phyloP scores from a whole-genome alignment of 2,113 vertebrate species.

The Taurulus bubalis region DNA sequence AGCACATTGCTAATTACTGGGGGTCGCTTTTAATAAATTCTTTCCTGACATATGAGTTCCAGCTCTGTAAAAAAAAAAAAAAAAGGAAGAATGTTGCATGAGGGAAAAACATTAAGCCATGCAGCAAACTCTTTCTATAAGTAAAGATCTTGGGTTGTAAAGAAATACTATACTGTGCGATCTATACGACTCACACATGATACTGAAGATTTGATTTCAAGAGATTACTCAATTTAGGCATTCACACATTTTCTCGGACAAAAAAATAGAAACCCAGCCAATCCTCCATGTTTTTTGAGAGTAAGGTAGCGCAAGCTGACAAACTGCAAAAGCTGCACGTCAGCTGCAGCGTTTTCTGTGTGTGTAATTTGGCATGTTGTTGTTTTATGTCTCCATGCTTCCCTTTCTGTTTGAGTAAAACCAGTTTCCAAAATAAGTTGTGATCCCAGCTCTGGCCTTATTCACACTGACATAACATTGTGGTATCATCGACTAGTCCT shows the following conservation, averaged over 20 bases:
- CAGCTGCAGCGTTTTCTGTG: not conserved
- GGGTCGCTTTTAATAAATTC: constrained; percentile 74
- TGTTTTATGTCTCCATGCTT: constrained; percentile 32
- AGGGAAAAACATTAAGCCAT: constrained; percentile 62
- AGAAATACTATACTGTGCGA: constrained; percentile 24
- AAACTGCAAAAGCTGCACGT: constrained; percentile 15
- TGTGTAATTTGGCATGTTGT: constrained; percentile 29
- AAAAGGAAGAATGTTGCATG: constrained; percentile 47
- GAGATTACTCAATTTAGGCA: constrained; percentile 9
- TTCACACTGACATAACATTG: constrained; percentile 43
- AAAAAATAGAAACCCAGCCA: not conserved
- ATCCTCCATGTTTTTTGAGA: constrained; percentile 25
- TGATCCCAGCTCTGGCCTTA: constrained; percentile 10
- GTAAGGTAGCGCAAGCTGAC: not conserved
- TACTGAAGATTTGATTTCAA: constrained; percentile 8
- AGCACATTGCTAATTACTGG: constrained; percentile 78
- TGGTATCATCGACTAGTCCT: constrained; percentile 18
- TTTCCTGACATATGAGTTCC: constrained; percentile 73
- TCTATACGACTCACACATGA: constrained; percentile 24
- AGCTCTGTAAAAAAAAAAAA: constrained; percentile 54
- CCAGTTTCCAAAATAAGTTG: constrained; percentile 54
- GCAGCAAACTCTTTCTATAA: constrained; percentile 34
- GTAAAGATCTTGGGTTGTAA: constrained; percentile 17
- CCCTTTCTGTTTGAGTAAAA: constrained; percentile 12
- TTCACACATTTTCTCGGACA: constrained; percentile 29